phyloP scores from a whole-genome alignment of 2,797 vertebrate genomes.

The Coregonus sp. region DNA sequence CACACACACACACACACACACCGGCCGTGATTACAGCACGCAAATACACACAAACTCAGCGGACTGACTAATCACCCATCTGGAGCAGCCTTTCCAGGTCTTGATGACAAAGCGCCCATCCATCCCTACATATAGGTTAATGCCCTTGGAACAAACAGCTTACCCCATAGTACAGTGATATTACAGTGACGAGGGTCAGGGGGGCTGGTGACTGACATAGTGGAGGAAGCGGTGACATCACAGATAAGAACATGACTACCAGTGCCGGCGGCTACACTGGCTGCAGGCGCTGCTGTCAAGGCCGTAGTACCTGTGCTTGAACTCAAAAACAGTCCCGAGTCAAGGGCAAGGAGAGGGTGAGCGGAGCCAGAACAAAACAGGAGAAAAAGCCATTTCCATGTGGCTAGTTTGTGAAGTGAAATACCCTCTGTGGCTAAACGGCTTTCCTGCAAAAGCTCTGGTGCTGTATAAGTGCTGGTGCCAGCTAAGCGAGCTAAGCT shows the following conservation, averaged over 20 bases:
- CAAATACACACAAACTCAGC: slow-evolving; percentile 20
- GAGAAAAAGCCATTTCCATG: slow-evolving; percentile 50
- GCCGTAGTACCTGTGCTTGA: slow-evolving; percentile 52
- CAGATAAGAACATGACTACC: slow-evolving; percentile 51
- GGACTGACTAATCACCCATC: slow-evolving; percentile 67
- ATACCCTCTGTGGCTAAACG: slow-evolving; percentile 50
- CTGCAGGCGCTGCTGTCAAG: slow-evolving; percentile 41
- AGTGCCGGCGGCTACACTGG: slow-evolving; percentile 37
- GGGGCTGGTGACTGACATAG: slow-evolving; percentile 43
- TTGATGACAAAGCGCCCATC: slow-evolving; percentile 43
- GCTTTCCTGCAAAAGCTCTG: slow-evolving; percentile 48
- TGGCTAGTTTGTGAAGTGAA: slow-evolving; percentile 60
- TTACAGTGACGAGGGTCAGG: slow-evolving; percentile 20
- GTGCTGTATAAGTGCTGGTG: slow-evolving; percentile 66
- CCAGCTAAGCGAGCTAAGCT: slow-evolving; percentile 33
- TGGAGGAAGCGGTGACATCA: slow-evolving; percentile 55
- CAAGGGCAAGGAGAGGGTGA: slow-evolving; percentile 53
- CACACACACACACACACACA: slow-evolving; percentile 27
- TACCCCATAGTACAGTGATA: slow-evolving; percentile 50
- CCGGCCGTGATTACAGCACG: slow-evolving; percentile 23
- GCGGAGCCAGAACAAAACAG: slow-evolving; percentile 32
- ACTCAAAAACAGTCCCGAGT: slow-evolving; percentile 60
- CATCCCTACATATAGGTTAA: slow-evolving; percentile 59
- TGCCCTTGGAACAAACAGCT: slow-evolving; percentile 64
- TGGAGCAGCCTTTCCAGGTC: slow-evolving; percentile 43